Evolutionary conservation across 2,797 vertebrate genomes (phyloP).

Genomic region (Sebastes cheni): DNA sequence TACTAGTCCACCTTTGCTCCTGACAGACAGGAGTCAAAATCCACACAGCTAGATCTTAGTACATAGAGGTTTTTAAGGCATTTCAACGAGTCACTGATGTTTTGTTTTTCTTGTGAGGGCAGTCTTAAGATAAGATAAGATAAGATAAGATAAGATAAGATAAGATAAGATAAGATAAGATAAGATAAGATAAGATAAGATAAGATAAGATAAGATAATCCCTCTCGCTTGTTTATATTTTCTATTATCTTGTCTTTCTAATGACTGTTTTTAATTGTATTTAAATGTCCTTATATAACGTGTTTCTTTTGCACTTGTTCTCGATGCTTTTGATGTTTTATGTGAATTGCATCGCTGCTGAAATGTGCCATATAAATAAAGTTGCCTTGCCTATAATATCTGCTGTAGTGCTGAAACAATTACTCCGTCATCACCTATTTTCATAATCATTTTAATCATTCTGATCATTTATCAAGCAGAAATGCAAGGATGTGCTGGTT

Average conservation of each 20-base stretch:
- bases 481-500: background rate
- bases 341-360: background rate
- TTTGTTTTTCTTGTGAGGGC: background rate
- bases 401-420: background rate
- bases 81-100: background rate
- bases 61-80: background rate
- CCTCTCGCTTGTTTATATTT: background rate
- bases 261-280: background rate
- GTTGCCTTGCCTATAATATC: background rate
- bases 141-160: no score
- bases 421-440: background rate
- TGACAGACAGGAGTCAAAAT: background rate
- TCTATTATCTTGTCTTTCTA: background rate
- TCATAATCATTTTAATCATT: background rate
- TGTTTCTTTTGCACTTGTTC: background rate
- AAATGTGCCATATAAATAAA: background rate
- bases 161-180: no score
- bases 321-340: background rate
- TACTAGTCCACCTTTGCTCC: background rate
- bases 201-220: no score
- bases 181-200: no score
- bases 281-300: background rate
- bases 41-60: background rate
- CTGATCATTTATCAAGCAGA: background rate
- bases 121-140: no score